Base-by-base conservation (phyloP, 1,140 invertebrate species). In the Fopius arisanus region DNA sequence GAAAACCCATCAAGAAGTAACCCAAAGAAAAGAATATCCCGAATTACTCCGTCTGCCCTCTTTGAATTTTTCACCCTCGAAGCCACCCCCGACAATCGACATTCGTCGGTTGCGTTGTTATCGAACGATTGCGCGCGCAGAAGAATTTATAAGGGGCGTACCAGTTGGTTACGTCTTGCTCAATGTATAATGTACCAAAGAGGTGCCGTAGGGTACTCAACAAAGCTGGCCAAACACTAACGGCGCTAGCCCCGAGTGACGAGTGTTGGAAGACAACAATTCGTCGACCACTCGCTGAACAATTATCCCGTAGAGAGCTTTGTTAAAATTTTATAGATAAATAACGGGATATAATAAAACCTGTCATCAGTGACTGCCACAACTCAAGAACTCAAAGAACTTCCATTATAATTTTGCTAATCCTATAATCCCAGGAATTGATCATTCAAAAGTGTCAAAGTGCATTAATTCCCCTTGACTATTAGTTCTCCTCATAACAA, bases 121-220 rank as follows among this genome's bases (percentile, higher is more conserved):
- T 88, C 86, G 87, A 88, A 84, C 87, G 82, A 85, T 73, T 88
- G 87, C 87, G 86, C 86, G 87, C 87, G 87, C 87, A 87, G 67
- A 62, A 71, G 66, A 75, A 76, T 37, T 76, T 63, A 71, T 51
- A 78, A 65, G 70, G 75, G 79, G 76, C 77, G 70, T 77, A 77
- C 78, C 67, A 62, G 74, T 29, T 3, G n/a, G 67, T 33, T 75
- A 54, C 54, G 54, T 59, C 54, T 59, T 59, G 19, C 54, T 59
- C 23, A 4, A 23, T 26, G 54, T 21, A n/a, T n/a, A 14, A 48
- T 48, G 43, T 48, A 4, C 54, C 54, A 59, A 59, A 59, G 54
- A 59, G 23, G 54, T 37, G 43, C 54, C 54, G 21, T 23, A 28
- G 54, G 54, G 10, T 26, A 23, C 23, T 51, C 43, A 51, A 19